These are phyloP conservation scores for Spinus pinus DNA, from an alignment of 2,797 vertebrate species.

Conservation along the genomic window DNA sequence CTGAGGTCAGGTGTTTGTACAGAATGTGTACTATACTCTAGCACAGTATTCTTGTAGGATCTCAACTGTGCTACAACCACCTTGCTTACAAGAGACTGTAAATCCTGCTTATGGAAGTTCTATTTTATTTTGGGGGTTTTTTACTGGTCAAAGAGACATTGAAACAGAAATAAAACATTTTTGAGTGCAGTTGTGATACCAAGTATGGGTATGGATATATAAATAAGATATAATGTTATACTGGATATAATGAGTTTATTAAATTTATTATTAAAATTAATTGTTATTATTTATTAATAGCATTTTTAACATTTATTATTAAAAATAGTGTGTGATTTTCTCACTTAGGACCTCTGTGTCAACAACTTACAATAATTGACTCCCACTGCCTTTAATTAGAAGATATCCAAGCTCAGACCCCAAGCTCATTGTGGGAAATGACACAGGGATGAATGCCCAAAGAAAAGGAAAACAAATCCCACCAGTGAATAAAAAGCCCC, in stretches of 20 bases:
- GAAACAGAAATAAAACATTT: background rate
- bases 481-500: background rate
- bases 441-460: background rate
- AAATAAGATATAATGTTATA: background rate
- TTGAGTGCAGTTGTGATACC: background rate
- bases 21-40: conserved; percentile 86
- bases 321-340: background rate
- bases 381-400: background rate
- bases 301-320: background rate
- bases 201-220: background rate
- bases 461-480: background rate
- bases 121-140: background rate
- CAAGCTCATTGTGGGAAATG: background rate
- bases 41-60: conserved; percentile 6
- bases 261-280: background rate
- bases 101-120: background rate
- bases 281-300: background rate
- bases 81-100: background rate
- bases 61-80: background rate
- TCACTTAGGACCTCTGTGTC: background rate
- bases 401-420: background rate
- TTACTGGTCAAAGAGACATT: background rate
- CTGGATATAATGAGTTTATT: background rate
- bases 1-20: conserved; percentile 70
- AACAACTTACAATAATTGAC: background rate